Evolutionary conservation across 2,113 vertebrate species (phyloP), one percentile per base, ranked within the genome.

Genomic region (Corythoichthys haematopterus): DNA sequence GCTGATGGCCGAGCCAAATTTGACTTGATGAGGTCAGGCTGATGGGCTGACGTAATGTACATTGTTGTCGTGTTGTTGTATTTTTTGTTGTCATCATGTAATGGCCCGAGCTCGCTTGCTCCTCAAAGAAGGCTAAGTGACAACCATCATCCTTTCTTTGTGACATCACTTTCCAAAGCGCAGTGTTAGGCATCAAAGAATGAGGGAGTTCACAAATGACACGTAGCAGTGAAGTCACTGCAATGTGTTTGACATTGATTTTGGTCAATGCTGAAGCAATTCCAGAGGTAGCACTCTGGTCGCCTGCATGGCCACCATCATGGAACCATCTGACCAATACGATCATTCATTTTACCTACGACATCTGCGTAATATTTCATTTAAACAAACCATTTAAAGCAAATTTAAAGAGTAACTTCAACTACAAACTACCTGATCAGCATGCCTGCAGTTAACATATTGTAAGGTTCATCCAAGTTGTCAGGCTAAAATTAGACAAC

Each of bases 121-220:
- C 43, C 59, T 36, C 55, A 14, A 56, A 57, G 33, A 57, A 40
- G 38, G n/a, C 3, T 13, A 46, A 10, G 16, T n/a, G n/a, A 46
- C 40, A 6, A 62, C n/a, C 43, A 6, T 33, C 4, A 2, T 46
- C 11, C 38, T 28, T 46, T 62, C 60, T 46, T 40, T 46, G 40
- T 62, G 60, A 62, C 60, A 62, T 62, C 60, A 46, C 60, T 14
- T 62, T 62, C 43, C 12, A 62, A 62, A 62, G 60, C 11, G 16
- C 8, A 12, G n/a, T 20, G n/a, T 61, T 40, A 5, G 11, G 33
- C 60, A 62, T 62, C n/a, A 62, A 62, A 62, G 40, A 62, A 45
- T 33, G 55, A 57, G 55, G 7, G 9, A n/a, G 59, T 43, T 46
- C 6, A 62, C 43, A 28, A n/a, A 4, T 4, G 15, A 45, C 10